These are phyloP conservation scores for Sphaerodactylus townsendi DNA, from an alignment of 2,113 vertebrate species.

Conservation along the genomic window DNA sequence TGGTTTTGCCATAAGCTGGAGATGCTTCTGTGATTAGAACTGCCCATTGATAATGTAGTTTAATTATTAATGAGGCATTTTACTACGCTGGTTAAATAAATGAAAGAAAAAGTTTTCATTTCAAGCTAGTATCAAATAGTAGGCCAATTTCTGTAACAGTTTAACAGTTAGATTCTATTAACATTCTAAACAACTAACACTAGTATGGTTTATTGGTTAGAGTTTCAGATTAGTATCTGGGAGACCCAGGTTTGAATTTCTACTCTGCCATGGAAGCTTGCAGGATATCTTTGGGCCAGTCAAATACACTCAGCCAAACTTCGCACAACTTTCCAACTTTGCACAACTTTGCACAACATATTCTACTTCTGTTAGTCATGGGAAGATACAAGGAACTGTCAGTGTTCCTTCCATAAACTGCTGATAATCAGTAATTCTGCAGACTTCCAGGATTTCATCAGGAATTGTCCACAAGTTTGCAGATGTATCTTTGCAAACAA, in stretches of 20 bases:
- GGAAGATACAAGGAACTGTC: neutral
- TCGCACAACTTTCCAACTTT: no score
- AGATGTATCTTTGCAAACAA: neutral
- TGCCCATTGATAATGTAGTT: slow-evolving; percentile 56
- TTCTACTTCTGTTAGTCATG: neutral
- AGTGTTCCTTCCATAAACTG: neutral
- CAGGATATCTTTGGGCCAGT: no score
- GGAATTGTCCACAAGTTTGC: neutral
- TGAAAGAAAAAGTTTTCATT: slow-evolving; percentile 47
- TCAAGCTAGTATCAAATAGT: neutral
- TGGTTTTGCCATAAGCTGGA: slow-evolving; percentile 44
- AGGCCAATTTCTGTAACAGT: neutral
- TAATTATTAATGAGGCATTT: slow-evolving; percentile 60
- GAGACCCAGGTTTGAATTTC: no score
- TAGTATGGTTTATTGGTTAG: no score
- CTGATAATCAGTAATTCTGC: neutral
- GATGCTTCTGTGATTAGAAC: slow-evolving; percentile 59
- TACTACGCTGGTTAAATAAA: slow-evolving; percentile 62
- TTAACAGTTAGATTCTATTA: neutral
- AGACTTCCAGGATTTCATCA: neutral
- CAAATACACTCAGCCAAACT: no score
- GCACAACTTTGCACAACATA: neutral
- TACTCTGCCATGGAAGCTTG: no score
- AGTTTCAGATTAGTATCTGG: no score
- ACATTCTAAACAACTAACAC: no score